Evolutionary conservation across 1,140 invertebrate genomes (phyloP).

Genomic region (Lasaia peninsularis): DNA sequence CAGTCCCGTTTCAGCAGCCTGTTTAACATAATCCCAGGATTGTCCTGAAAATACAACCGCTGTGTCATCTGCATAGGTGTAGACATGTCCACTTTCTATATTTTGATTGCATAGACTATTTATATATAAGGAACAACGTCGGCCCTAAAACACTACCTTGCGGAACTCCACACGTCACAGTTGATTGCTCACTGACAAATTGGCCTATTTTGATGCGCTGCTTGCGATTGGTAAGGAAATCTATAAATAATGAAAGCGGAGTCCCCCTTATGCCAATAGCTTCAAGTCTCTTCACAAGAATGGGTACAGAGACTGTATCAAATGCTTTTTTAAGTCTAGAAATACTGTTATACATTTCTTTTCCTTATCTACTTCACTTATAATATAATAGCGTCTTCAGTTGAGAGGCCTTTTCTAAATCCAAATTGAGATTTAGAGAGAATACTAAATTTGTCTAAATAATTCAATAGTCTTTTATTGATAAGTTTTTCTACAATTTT

Average conservation of each 20-base stretch:
- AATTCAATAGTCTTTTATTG: not conserved
- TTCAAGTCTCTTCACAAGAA: not conserved
- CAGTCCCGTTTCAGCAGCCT: too few species aligned
- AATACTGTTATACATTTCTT: not conserved
- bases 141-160: too few species aligned
- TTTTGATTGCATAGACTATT: too few species aligned
- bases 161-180: too few species aligned
- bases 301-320: not conserved
- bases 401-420: too few species aligned
- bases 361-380: not conserved
- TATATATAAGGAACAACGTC: too few species aligned
- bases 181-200: not conserved
- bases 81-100: too few species aligned
- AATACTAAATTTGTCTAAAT: not conserved
- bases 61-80: too few species aligned
- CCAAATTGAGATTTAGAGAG: not conserved
- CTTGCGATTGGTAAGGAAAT: not conserved
- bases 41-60: too few species aligned
- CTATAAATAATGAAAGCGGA: not conserved
- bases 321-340: not conserved
- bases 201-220: not conserved
- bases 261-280: not conserved
- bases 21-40: too few species aligned
- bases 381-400: too few species aligned
- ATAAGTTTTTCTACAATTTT: not conserved